Conservation (phyloP, 2,113 vertebrate species). For the Clinocottus analis region DNA sequence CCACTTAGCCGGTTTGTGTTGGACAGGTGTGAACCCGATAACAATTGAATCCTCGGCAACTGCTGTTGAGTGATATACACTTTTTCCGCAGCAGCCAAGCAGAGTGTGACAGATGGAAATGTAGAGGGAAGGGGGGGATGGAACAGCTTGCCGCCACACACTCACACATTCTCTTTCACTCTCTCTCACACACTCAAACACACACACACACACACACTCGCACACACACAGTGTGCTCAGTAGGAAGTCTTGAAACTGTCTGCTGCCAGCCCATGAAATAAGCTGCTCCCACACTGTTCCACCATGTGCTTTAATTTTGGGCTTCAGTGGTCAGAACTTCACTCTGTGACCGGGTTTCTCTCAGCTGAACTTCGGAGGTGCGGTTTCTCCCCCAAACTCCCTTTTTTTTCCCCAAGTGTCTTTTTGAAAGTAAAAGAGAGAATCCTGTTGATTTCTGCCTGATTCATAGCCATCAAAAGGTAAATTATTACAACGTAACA, state of each 20-base stretch:
- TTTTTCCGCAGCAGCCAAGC: constrained; percentile 49
- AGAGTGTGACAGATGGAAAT: constrained; percentile 71
- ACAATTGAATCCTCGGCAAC: constrained; percentile 46
- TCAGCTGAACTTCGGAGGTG: constrained; percentile 48
- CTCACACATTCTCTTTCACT: constrained; percentile 1
- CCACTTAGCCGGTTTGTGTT: constrained; percentile 35
- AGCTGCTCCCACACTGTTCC: constrained; percentile 75
- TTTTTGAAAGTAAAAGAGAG: constrained; percentile 28
- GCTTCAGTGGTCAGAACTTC: constrained; percentile 76
- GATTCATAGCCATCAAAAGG: not conserved
- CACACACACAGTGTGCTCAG: constrained; percentile 27
- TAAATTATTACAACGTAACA: not conserved
- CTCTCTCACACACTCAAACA: constrained; percentile 23
- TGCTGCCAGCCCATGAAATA: constrained; percentile 79
- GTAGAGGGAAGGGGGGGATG: constrained; percentile 40
- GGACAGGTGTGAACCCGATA: constrained; percentile 60
- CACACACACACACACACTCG: constrained; percentile 25
- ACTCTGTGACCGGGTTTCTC: constrained; percentile 69
- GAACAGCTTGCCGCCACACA: constrained; percentile 59
- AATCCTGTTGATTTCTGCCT: not conserved
- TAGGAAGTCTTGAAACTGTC: constrained; percentile 73
- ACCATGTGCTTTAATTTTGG: constrained; percentile 78
- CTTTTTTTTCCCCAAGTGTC: constrained; percentile 25
- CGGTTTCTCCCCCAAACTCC: constrained; percentile 23
- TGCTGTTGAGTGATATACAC: constrained; percentile 48